phyloP scores from a whole-genome alignment of 2,797 vertebrate genomes.

The Fringilla coelebs region DNA sequence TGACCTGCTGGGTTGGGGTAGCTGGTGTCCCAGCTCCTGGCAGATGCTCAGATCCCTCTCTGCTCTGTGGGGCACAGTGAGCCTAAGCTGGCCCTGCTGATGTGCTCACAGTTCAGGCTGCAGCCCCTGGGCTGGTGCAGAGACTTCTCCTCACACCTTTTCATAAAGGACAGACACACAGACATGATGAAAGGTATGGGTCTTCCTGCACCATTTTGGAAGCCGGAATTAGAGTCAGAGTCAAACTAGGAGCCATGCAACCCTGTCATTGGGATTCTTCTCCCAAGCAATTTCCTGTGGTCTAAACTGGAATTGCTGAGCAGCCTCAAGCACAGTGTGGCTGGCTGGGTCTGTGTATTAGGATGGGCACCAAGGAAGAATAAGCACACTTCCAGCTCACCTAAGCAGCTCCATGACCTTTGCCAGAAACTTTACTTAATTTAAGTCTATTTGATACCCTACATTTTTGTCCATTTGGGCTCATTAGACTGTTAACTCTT shows the following conservation, averaged over 20 bases:
- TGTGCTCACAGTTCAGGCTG: fast-evolving
- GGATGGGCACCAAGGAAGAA: not conserved
- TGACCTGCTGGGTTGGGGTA: not conserved
- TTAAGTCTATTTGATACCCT: too few relatives aligned
- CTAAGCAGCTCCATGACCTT: not conserved
- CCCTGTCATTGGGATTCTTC: not conserved
- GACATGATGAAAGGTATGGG: fast-evolving
- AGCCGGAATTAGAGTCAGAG: not conserved
- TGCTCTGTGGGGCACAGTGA: fast-evolving
- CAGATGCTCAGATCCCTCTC: not conserved
- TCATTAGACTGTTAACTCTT: not conserved
- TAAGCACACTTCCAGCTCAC: not conserved
- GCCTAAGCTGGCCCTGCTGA: not conserved
- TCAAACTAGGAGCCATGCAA: not conserved
- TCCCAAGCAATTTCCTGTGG: fast-evolving
- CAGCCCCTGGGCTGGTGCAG: not conserved
- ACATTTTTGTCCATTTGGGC: not conserved
- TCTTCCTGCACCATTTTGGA: not conserved
- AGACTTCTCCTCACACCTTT: not conserved
- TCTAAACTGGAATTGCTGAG: not conserved
- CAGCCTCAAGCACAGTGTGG: not conserved
- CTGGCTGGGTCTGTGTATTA: too few relatives aligned
- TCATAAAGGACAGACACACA: not conserved
- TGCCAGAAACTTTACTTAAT: not conserved
- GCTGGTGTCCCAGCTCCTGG: not conserved